Base-by-base conservation (phyloP, 2,888 invertebrate species). In the Acleris cristana region DNA sequence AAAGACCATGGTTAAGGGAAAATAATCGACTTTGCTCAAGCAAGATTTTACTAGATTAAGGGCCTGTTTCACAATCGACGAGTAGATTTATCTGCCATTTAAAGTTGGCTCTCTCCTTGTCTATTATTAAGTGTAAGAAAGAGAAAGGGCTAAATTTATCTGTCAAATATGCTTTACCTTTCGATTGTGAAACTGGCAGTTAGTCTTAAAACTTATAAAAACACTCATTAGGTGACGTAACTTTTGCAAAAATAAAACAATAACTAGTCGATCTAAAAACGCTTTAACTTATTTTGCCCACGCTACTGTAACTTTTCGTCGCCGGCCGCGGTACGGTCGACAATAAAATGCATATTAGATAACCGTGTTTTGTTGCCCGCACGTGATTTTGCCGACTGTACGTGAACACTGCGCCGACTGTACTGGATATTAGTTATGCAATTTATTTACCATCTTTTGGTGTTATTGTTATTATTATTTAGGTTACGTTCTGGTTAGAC, bases 261-360 rank as follows among this genome's bases (percentile, higher is more conserved):
- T 18, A 18, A 48, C 18, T 48, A 7, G n/a, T 1, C 18, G 7
- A 48, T n/a, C 48, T 48, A 23, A 45, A 18, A 40, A 19, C 5
- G 12, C 14, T n/a, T 18, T 40, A 14, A 23, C n/a, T 26, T 55
- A 19, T 78, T 80, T 64, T 85, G 81, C 82, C 57, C 69, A 79
- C 87, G 61, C 70, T 87, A 77, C 85, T 52, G 77, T 71, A 72
- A 79, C 80, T 80, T 84, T 80, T 82, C 81, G 83, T 80, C 82
- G 81, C 81, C 79, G 74, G 71, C 72, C 56, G 56, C 10, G 76
- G 80, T 80, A 83, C 81, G 74, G 75, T 80, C 81, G 78, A 84
- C 87, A 89, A 87, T 90, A 90, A 90, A 90, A 92, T 91, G 90
- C 90, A 91, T 92, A 91, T 90, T 90, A 90, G 85, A 91, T 90